Evolutionary conservation across 2,888 invertebrate species (phyloP).

Genomic region (Gari tellinella): DNA sequence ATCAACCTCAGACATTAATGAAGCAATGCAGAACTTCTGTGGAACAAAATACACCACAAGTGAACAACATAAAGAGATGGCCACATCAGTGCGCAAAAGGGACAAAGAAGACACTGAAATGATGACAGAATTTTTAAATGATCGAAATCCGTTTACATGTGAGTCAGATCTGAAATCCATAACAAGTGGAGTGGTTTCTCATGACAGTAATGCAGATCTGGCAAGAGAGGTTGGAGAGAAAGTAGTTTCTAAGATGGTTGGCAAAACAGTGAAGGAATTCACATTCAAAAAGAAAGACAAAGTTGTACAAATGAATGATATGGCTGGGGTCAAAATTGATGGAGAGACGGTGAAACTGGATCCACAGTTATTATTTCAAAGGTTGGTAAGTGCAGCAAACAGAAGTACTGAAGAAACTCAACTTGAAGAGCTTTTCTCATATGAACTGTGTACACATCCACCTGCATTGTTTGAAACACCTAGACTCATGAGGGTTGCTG

Average conservation of each 20-base stretch:
- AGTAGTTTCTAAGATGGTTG: constrained; percentile 42
- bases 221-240: constrained; percentile 8
- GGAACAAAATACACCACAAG: constrained; percentile 44
- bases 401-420: no score
- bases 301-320: constrained; percentile 36
- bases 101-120: constrained; percentile 37
- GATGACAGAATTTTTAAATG: constrained; percentile 22
- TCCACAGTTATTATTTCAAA: not conserved
- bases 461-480: constrained; percentile 1
- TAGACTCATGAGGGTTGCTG: not conserved
- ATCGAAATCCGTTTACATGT: constrained; percentile 40
- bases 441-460: not conserved
- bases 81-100: constrained; percentile 22
- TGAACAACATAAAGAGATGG: constrained; percentile 57
- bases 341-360: not conserved
- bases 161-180: constrained; percentile 45
- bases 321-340: not conserved
- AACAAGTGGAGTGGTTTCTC: constrained; percentile 44
- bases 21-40: constrained; percentile 50
- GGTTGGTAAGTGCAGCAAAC: not conserved
- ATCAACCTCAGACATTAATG: constrained; percentile 44
- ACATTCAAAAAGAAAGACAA: constrained; percentile 19
- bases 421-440: not conserved
- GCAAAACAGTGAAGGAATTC: constrained; percentile 19
- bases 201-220: constrained; percentile 17